phyloP scores from a whole-genome alignment of 2,113 vertebrate species.

The Hippocampus guttulatus region DNA sequence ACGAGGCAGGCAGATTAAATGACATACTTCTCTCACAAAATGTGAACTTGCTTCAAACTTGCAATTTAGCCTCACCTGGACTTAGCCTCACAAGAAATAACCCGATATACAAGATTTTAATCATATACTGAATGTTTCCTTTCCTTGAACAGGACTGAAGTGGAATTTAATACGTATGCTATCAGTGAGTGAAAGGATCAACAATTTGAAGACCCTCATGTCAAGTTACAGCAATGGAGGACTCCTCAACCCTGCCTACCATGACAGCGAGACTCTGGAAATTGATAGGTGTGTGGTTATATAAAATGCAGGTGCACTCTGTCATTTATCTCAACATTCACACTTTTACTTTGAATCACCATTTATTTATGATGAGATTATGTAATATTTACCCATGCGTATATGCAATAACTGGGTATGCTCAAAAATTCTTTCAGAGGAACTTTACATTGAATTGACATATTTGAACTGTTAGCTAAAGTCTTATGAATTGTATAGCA shows the following conservation, averaged over 20 bases:
- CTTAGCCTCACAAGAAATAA: not conserved
- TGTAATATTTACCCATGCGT: not conserved
- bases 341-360: not conserved
- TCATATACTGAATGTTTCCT: not conserved
- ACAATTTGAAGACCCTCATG: constrained; percentile 60
- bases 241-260: constrained; percentile 63
- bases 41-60: constrained; percentile 29
- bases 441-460: not conserved
- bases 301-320: not conserved
- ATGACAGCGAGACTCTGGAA: constrained; percentile 75
- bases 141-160: not conserved
- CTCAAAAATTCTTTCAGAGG: not conserved
- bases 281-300: constrained; percentile 72
- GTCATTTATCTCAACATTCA: not conserved
- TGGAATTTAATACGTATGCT: not conserved
- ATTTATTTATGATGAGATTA: not conserved
- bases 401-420: constrained; percentile 8
- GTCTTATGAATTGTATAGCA: not conserved
- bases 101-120: not conserved
- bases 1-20: constrained; percentile 44
- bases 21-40: constrained; percentile 28
- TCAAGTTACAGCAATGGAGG: constrained; percentile 64
- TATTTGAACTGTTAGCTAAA: not conserved
- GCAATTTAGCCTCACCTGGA: not conserved
- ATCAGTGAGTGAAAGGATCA: not conserved